These are phyloP conservation scores for Drosophila macrothrix DNA, from an alignment of 2,888 invertebrate species.

Conservation along the genomic window DNA sequence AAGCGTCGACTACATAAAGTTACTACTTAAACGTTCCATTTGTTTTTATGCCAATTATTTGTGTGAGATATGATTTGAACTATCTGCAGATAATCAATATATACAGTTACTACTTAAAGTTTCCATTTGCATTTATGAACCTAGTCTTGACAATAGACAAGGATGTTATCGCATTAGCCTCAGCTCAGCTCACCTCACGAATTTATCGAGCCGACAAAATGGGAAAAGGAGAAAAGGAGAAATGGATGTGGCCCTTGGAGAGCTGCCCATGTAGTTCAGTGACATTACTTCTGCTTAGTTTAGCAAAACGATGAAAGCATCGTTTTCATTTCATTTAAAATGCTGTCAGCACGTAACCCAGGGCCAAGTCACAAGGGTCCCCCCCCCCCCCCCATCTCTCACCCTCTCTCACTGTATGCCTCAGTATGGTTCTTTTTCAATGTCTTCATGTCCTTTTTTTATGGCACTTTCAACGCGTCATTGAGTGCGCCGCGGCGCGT, in stretches of 20 bases:
- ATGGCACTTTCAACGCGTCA: conserved; percentile 82
- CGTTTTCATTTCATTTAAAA: conserved; percentile 81
- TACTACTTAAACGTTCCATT: neutral
- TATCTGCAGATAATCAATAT: neutral
- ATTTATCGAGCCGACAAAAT: conserved; percentile 26
- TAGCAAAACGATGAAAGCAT: conserved; percentile 73
- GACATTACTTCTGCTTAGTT: conserved; percentile 78
- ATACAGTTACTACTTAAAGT: neutral
- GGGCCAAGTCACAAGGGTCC: conserved; percentile 40
- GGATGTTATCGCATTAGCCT: conserved; percentile 55
- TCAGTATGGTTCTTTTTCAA: conserved; percentile 18
- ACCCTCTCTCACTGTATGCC: neutral
- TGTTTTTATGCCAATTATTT: neutral
- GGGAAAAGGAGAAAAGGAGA: neutral
- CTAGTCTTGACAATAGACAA: conserved; percentile 17
- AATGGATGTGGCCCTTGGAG: conserved; percentile 18
- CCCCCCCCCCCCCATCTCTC: neutral
- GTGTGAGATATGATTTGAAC: neutral
- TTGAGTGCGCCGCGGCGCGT: conserved; percentile 78
- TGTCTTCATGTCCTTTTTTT: conserved; percentile 77
- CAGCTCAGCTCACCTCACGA: conserved; percentile 43
- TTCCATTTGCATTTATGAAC: conserved; percentile 5
- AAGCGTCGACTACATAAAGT: neutral
- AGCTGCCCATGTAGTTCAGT: conserved; percentile 59
- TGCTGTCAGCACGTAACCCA: conserved; percentile 77